Evolutionary conservation across 2,113 vertebrate species (phyloP), one percentile per base, ranked within the genome.

Genomic region (Siphamia tubifer): DNA sequence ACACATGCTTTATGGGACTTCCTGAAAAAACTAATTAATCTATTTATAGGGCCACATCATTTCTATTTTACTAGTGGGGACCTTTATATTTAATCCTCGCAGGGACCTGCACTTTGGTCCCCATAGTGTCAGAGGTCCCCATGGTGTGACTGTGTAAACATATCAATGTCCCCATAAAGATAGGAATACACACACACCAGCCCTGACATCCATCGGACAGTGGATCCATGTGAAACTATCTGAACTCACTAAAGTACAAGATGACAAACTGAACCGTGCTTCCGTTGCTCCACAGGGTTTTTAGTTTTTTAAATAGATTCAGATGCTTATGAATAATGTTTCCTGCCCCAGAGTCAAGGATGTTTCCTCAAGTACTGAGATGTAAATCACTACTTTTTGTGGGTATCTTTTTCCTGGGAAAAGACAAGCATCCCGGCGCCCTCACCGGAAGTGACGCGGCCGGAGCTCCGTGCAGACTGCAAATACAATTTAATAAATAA

Each of bases 201-300:
- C 17, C 9, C 30, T n/a, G 39, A 27, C 43, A 5, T 53, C 73
- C 62, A 80, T 74, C 55, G 72, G 76, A 38, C 54, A 44, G 32
- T 28, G 43, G 32, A 54, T 43, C 51, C 57, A 64, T 45, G 73
- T 62, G 76, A 83, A 62, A 42, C 31, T 32, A 28, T 44, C 35
- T 11, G 64, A 70, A 24, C 34, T 58, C 30, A 34, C 62, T 51
- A 1, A 34, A n/a, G n/a, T 40, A 9, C 27, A 48, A 15, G 19
- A 34, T 60, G 53, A 44, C 35, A 47, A 15, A 64, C 34, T 47
- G 27, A 36, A 21, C 12, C 11, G 11, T 2, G 17, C 12, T 57
- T 1, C 0, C 17, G 17, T 52, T 10, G 21, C 43, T 51, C 23
- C 12, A 4, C 11, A 2, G 4, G 20, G 25, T 1, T 31, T 42